Evolutionary conservation across 2,797 vertebrate species (phyloP), one percentile per base, ranked within the genome.

Genomic region (Channa striata): DNA sequence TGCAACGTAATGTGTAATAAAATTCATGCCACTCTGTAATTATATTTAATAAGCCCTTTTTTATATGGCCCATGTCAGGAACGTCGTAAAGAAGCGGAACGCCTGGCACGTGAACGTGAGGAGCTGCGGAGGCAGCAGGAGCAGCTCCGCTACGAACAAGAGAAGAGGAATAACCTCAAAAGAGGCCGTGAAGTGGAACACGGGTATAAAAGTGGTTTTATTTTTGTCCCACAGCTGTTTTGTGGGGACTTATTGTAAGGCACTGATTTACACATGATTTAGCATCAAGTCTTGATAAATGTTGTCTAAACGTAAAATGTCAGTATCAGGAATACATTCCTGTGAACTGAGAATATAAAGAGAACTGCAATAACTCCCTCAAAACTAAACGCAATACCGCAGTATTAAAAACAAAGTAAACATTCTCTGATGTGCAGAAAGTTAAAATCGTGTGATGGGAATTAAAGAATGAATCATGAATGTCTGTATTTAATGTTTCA

Each of bases 111-210:
- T 0, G 97, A 99, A 66, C 93, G 98, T 2, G 98, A 99, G 82
- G 97, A 97, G n/a, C 94, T 99, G 5, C 93, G 97, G 50, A 89
- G 97, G 19, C 98, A 99, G 40, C 98, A 99, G 80, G 97, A 99
- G 75, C 98, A 99, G 53, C 96, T 99, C 13, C 97, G 98, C 0
- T 98, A 96, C 0, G 98, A 99, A 54, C 98, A 99, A 80, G 97
- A 99, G 46, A 99, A 98, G 87, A 95, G 98, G 72, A 99, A 97
- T 79, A 95, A 95, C 75, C 84, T 99, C 46, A 99, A 99, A 89
- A 95, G 97, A 40, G 95, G 96, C 4, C 95, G 96, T 7, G 98
- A 99, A 44, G 94, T 97, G 40, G 97, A 99, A 72, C 96, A 98
- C 58, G 94, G 97, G 98, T 98, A 93, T 34, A 25, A n/a, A 34